These are phyloP conservation scores for Corythornis madagascariensis DNA, from an alignment of 2,113 vertebrate species.

Conservation along the genomic window DNA sequence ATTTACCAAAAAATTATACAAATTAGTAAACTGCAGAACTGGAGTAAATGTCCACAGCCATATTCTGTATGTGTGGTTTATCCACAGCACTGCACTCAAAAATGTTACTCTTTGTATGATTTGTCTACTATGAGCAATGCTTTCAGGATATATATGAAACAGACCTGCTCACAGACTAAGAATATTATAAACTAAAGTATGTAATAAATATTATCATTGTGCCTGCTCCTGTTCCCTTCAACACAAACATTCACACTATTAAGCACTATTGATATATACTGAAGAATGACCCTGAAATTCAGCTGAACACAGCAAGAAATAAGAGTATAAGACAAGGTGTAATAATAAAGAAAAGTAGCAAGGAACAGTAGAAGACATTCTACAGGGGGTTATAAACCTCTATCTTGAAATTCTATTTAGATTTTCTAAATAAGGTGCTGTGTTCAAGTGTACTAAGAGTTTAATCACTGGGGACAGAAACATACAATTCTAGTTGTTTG, in stretches of 20 bases:
- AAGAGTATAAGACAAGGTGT: background rate
- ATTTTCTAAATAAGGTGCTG: background rate
- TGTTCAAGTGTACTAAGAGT: background rate
- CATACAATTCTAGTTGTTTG: background rate
- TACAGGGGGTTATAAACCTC: background rate
- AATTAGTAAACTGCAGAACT: background rate
- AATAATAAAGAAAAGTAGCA: background rate
- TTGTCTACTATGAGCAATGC: background rate
- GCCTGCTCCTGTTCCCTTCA: background rate
- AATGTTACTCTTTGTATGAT: background rate
- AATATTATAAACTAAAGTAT: background rate
- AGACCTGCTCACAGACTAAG: background rate
- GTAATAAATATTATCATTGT: background rate
- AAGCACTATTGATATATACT: background rate
- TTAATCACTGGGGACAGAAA: background rate
- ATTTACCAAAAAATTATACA: background rate
- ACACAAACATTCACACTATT: background rate
- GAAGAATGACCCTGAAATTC: background rate
- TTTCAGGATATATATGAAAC: background rate
- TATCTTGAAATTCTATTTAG: background rate
- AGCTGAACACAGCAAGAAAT: background rate
- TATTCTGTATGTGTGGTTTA: background rate
- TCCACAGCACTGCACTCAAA: background rate
- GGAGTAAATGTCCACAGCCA: background rate
- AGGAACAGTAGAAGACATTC: background rate